Evolutionary conservation across 1,140 invertebrate genomes (phyloP), one percentile per base, ranked within the genome.

Genomic region (Monochamus saltuarius): DNA sequence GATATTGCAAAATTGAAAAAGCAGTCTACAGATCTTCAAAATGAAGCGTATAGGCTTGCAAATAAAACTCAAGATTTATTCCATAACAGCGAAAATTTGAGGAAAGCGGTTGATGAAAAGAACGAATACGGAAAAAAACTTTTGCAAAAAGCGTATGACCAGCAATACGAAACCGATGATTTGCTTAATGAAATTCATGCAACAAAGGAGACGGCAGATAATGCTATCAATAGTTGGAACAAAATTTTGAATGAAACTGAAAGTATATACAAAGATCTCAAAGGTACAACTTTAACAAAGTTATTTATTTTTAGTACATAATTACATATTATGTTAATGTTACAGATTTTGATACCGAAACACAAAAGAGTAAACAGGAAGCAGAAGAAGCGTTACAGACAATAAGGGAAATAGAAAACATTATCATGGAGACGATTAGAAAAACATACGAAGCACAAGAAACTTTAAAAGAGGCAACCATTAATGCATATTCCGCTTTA

Each of bases 311-410:
- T 9, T 13, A 39, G 9, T 2, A 9, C 13, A 39, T 39, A 1
- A 11, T 40, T 43, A 16, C 13, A 43, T 17, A 16, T 43, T 11
- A 7, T 3, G n/a, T n/a, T n/a, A 55, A 40, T 35, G 40, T 76
- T 76, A 66, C 68, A 90, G 94, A 89, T 73, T 98, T 97, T 80
- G 92, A 96, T 74, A 84, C 88, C 38, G 85, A 94, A 78, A 93
- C 97, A 1, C 84, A 92, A 64, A 85, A 87, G 40, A 94, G 90
- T 56, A 87, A 88, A 47, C 77, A 79, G 7, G 83, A 82, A 59
- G 89, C 89, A 0, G 75, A 84, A 51, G 80, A 86, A 46, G 87
- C 89, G 7, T 70, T 90, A 19, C 65, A 78, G 56, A 77, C 80
- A 50, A 83, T 90, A 16, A 73, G 79, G 7, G 74, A 82, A 49